Conservation (phyloP, 2,113 vertebrate genomes). For the Epinephelus fuscoguttatus region DNA sequence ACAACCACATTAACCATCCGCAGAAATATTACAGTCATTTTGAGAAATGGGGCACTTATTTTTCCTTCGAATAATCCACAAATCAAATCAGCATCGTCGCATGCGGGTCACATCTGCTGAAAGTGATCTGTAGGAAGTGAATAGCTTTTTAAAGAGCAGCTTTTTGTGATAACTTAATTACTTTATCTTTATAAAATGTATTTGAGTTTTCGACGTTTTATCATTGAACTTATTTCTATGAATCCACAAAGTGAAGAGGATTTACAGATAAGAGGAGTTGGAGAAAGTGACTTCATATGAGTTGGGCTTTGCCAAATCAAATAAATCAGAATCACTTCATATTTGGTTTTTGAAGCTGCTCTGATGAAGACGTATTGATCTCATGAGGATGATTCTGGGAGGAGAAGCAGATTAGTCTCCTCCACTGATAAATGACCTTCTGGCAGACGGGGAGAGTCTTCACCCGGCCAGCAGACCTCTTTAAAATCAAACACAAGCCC, state of each 20-base stretch:
- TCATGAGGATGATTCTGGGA: conserved; percentile 42
- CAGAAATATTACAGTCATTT: neutral
- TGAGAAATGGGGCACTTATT: conserved; percentile 4
- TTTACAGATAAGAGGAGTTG: conserved; percentile 11
- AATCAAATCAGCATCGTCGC: neutral
- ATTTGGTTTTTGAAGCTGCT: conserved; percentile 18
- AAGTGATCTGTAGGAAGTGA: neutral
- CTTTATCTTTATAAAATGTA: neutral
- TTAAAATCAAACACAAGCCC: neutral
- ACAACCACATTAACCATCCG: conserved; percentile 23
- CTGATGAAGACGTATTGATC: conserved; percentile 52
- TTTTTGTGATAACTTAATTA: neutral
- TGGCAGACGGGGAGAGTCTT: conserved; percentile 16
- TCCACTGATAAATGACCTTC: conserved; percentile 35
- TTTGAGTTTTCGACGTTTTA: conserved; percentile 9
- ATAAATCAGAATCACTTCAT: conserved; percentile 39
- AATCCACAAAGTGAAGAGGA: conserved; percentile 30
- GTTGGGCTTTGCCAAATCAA: neutral
- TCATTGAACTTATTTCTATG: conserved; percentile 2
- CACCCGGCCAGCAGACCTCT: neutral
- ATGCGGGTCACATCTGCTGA: too few relatives aligned
- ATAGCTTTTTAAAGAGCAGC: neutral
- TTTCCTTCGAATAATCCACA: neutral
- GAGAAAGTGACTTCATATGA: conserved; percentile 17
- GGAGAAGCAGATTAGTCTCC: conserved; percentile 22